phyloP scores from a whole-genome alignment of 2,797 vertebrate species.

The Thaleichthys pacificus region DNA sequence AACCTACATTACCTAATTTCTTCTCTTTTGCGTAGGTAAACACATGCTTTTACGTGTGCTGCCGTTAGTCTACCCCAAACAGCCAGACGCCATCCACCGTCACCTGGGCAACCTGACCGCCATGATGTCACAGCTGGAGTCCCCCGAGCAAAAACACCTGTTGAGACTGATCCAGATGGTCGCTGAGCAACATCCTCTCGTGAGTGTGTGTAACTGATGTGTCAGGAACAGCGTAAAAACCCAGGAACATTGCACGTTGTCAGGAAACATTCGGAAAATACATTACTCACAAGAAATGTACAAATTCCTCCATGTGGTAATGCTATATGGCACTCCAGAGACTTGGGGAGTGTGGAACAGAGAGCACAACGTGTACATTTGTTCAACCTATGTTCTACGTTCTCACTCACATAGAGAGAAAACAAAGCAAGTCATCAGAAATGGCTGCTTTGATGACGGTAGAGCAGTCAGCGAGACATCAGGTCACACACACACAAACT shows the following conservation, averaged over 20 bases:
- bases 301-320: constrained; percentile 34
- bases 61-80: constrained; percentile 85
- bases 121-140: constrained; percentile 81
- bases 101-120: constrained; percentile 78
- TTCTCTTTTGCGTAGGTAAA: constrained; percentile 77
- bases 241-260: background rate
- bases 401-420: background rate
- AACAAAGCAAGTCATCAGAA: constrained; percentile 10
- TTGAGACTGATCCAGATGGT: constrained; percentile 84
- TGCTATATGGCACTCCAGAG: constrained; percentile 12
- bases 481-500: too few species aligned
- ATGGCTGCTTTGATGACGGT: constrained; percentile 1
- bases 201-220: constrained; percentile 50
- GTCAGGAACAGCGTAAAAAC: constrained; percentile 16
- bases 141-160: constrained; percentile 84
- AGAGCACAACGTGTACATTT: constrained; percentile 42
- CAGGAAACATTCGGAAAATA: constrained; percentile 13
- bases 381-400: background rate
- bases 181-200: constrained; percentile 82
- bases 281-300: constrained; percentile 41
- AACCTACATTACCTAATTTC: background rate
- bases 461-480: background rate
- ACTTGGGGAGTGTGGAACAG: constrained; percentile 27
- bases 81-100: constrained; percentile 77
- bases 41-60: constrained; percentile 89